A percentile compares a stretch with the other conserved stretches of the same genome.
phyloP scores from a whole-genome alignment of 2,113 vertebrate species.

The Zapus hudsonius region DNA sequence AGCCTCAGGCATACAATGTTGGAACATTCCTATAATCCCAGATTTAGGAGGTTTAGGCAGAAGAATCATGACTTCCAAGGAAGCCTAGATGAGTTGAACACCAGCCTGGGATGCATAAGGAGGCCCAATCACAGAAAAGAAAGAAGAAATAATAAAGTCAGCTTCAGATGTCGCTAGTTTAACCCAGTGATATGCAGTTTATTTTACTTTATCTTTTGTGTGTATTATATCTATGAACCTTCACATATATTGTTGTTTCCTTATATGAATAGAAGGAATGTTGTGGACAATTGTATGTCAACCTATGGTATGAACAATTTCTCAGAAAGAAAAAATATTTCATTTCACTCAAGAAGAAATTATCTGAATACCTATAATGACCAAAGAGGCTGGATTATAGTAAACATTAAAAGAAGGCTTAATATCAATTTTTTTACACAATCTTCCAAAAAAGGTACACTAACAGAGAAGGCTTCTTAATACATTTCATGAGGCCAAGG shows the following conservation, averaged over 20 bases:
- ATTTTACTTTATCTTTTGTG: not conserved
- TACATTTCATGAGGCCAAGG: too few species aligned
- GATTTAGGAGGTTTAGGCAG: not conserved
- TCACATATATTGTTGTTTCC: not conserved
- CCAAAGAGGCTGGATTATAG: not conserved
- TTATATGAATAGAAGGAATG: not conserved
- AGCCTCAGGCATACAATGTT: not conserved
- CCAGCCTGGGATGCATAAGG: not conserved
- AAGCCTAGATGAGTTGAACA: not conserved
- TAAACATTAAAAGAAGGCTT: not conserved
- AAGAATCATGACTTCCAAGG: not conserved
- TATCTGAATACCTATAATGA: not conserved
- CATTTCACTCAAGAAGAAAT: not conserved
- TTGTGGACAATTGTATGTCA: not conserved
- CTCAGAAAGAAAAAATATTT: not conserved
- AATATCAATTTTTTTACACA: not conserved
- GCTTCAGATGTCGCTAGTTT: not conserved
- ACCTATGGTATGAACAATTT: not conserved
- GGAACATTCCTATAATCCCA: not conserved
- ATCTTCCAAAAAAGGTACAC: not conserved
- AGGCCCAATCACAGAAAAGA: not conserved
- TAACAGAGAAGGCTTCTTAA: not conserved
- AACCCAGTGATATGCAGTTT: not conserved
- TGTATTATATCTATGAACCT: not conserved
- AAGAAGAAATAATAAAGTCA: not conserved